Evolutionary conservation across 2,888 invertebrate species (phyloP).

Genomic region (Synergus umbraculus): DNA sequence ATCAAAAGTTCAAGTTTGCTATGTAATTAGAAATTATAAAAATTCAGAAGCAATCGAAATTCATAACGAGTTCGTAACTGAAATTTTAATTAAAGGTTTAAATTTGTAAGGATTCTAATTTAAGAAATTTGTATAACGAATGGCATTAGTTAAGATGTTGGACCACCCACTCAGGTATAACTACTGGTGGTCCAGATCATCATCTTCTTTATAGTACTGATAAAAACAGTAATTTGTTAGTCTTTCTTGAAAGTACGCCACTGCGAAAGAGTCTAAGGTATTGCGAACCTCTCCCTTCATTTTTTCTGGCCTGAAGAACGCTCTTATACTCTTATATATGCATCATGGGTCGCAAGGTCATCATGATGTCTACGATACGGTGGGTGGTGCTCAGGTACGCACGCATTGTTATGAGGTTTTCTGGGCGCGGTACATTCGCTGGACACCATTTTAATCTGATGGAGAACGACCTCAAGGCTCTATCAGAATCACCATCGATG

Average conservation of each 20-base stretch:
- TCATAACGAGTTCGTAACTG: background rate
- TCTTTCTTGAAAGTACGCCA: background rate
- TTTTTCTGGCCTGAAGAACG: slow-evolving; percentile 13
- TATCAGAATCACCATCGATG: slow-evolving; percentile 34
- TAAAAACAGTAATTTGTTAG: slow-evolving; percentile 50
- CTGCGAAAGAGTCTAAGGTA: slow-evolving; percentile 19
- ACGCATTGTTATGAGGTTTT: slow-evolving; percentile 43
- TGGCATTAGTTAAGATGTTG: background rate
- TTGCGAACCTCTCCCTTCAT: slow-evolving; percentile 1
- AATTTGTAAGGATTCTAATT: background rate
- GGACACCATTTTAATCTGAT: slow-evolving; percentile 35
- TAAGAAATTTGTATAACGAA: background rate
- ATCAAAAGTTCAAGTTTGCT: background rate
- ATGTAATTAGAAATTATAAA: background rate
- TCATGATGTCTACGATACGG: slow-evolving; percentile 40
- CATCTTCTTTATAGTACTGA: slow-evolving; percentile 57
- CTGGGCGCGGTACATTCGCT: slow-evolving; percentile 35
- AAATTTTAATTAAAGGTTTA: background rate
- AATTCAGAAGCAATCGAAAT: background rate
- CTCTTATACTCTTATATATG: slow-evolving; percentile 2
- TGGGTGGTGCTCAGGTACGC: slow-evolving; percentile 30
- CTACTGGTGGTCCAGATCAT: background rate
- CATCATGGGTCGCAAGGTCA: slow-evolving; percentile 42
- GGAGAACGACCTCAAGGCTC: slow-evolving; percentile 31
- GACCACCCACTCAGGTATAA: background rate